Percentiles rank a stretch among this genome's conserved stretches.
Conservation (phyloP, 2,888 invertebrate genomes). For the Epinotia ramella region DNA sequence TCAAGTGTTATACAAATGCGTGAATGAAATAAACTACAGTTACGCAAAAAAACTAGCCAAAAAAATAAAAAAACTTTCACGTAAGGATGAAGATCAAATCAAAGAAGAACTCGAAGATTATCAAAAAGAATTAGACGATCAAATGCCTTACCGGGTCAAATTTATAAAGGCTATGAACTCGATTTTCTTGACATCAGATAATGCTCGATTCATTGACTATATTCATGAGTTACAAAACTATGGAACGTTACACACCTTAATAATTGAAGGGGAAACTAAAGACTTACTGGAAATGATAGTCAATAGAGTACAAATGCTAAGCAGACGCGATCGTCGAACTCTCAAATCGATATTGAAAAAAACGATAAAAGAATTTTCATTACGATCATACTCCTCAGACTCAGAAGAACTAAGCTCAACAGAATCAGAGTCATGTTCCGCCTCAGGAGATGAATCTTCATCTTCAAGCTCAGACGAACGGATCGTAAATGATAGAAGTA, state of each 20-base stretch:
- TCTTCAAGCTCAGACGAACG: background rate
- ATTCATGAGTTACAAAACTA: background rate
- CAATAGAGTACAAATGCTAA: background rate
- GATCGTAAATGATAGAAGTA: background rate
- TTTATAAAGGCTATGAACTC: conserved; percentile 13
- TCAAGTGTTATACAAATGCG: background rate
- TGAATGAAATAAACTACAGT: background rate
- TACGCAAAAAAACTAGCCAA: conserved; percentile 5
- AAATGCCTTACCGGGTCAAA: background rate
- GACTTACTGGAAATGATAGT: conserved; percentile 9
- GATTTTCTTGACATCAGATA: conserved; percentile 11
- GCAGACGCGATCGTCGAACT: background rate
- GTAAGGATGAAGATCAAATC: conserved; percentile 6
- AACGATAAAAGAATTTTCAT: conserved; percentile 6
- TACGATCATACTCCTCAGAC: background rate
- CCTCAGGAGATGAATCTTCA: background rate
- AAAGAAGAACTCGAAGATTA: conserved; percentile 3
- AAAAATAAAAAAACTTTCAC: background rate
- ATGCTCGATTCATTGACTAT: conserved; percentile 2
- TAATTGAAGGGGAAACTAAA: background rate
- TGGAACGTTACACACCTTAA: background rate
- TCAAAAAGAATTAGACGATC: conserved; percentile 3
- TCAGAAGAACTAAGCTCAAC: background rate
- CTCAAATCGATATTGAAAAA: conserved; percentile 6
- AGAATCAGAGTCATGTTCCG: background rate